Base-by-base conservation (phyloP, 2,888 invertebrate genomes). In the Ophioninae sp. region DNA sequence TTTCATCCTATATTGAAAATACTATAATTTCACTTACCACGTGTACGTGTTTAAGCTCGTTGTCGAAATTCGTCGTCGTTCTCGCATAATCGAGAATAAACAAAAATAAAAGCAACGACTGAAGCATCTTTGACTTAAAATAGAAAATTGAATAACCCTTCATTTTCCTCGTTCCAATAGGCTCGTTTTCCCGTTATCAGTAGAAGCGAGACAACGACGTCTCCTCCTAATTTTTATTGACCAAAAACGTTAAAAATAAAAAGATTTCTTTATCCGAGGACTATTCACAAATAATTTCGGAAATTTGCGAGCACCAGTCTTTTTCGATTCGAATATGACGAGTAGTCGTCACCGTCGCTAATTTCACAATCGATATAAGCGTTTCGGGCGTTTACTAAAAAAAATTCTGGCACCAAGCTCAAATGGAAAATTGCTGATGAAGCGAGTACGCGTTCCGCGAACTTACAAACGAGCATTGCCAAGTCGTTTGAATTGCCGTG, bases 11-110 rank as follows among this genome's bases (percentile, higher is more conserved):
- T 23, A 2, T 8, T 0, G n/a, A 21, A 37, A 6, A 7, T 37
- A 21, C 1, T n/a, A 10, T 37, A n/a, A 17, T 37, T 72, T 62
- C 75, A 88, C 89, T 90, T 77, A 90, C 90, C 7, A 89, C 86
- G 20, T 90, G 88, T 10, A 90, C 70, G 41, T 88, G 78, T 79
- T 89, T 86, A 37, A 90, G 79, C 44, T 82, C 37, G 41, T 72
- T 37, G 72, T 50, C 30, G 6, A 57, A 74, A 37, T 20, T 70
- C 41, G 78, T 69, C 56, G 65, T 62, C 3, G 37, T 73, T 69
- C 7, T 17, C 6, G 30, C 10, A 7, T 59, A 44, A 81, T 37
- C 7, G 50, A 70, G 20, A n/a, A 75, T 67, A 6, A 78, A 61
- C 56, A 70, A n/a, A 39, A 81, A 59, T 3, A 78, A 20, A 7